Conservation (phyloP, 2,888 invertebrate species). For the Leucophenga maculata region DNA sequence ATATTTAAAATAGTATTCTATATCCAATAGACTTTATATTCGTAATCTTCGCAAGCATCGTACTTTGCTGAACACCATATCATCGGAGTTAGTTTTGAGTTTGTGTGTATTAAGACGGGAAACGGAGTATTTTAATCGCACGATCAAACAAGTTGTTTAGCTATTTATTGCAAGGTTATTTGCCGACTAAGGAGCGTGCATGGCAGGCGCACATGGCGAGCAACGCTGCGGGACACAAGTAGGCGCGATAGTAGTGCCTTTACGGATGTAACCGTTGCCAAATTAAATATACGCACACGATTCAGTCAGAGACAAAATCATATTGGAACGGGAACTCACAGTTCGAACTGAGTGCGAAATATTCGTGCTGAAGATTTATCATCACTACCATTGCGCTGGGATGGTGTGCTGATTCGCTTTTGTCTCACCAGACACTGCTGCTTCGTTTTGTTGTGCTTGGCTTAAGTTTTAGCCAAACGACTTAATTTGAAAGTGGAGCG, state of each 20-base stretch:
- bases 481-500: conserved; percentile 61
- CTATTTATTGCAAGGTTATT: conserved; percentile 38
- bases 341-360: conserved; percentile 24
- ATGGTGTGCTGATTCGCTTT: not conserved
- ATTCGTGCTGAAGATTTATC: conserved; percentile 39
- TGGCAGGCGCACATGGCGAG: not conserved
- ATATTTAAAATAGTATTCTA: no score
- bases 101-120: no score
- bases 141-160: conserved; percentile 56
- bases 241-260: conserved; percentile 36
- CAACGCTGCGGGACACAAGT: conserved; percentile 22
- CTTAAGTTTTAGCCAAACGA: conserved; percentile 48
- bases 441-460: conserved; percentile 26
- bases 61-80: no score
- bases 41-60: no score
- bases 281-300: conserved; percentile 22
- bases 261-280: conserved; percentile 3
- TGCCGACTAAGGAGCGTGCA: conserved; percentile 1
- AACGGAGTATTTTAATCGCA: conserved; percentile 44
- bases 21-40: no score
- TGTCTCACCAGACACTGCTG: conserved; percentile 23
- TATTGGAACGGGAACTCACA: not conserved
- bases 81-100: no score
- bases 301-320: not conserved
- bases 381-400: conserved; percentile 33